Conservation (phyloP, 2,888 invertebrate species). For the Arrhopalites spinosus region DNA sequence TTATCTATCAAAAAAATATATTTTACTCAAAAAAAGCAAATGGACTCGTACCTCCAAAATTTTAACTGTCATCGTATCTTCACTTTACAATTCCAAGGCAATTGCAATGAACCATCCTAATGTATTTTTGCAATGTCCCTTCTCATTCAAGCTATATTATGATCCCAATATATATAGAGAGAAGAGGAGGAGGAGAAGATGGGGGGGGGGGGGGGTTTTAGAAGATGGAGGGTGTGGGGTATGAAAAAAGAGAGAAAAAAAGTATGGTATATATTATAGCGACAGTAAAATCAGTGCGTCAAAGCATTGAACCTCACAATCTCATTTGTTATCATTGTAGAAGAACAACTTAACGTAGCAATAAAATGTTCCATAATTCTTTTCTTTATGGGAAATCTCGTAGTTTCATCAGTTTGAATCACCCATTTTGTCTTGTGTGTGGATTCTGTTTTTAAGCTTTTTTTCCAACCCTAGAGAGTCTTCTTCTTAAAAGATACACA, state of each 20-base stretch:
- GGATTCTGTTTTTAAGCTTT: background rate
- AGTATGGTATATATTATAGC: background rate
- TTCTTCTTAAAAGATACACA: no score
- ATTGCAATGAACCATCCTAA: no score
- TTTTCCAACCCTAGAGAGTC: background rate
- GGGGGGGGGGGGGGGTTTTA: background rate
- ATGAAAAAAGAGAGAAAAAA: constrained; percentile 4
- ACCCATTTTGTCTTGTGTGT: constrained; percentile 26
- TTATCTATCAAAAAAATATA: no score
- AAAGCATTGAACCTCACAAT: constrained; percentile 29
- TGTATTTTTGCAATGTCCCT: background rate
- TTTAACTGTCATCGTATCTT: no score
- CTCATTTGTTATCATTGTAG: constrained; percentile 22
- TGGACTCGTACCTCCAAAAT: no score
- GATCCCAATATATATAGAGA: background rate
- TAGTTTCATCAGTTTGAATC: constrained; percentile 38
- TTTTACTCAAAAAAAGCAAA: no score
- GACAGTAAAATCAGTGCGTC: constrained; percentile 19
- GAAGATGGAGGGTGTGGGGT: background rate
- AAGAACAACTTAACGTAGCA: constrained; percentile 31
- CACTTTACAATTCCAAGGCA: no score
- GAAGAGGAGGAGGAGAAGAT: background rate
- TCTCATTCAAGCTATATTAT: background rate
- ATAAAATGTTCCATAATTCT: constrained; percentile 45
- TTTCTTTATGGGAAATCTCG: constrained; percentile 44